Base-by-base conservation (phyloP, 2,888 invertebrate species). In the Hyposoter dolosus region DNA sequence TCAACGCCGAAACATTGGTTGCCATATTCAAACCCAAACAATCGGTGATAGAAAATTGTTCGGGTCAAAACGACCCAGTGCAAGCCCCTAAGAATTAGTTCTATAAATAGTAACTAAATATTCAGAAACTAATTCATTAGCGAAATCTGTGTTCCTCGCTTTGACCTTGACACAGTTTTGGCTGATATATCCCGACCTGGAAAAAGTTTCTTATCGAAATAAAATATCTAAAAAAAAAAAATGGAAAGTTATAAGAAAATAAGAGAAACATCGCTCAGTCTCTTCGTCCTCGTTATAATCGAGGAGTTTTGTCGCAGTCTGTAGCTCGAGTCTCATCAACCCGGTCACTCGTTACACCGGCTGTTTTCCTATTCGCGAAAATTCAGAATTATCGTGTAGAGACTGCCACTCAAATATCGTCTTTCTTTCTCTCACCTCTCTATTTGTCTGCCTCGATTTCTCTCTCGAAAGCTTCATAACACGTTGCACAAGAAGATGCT, bases 251-350 rank as follows among this genome's bases (percentile, higher is more conserved):
- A 23, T 56, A 28, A 23, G 12, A 23, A 56, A 23, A 23, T 23
- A 12, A 28, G 23, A 56, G 12, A 56, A 56, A 56, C 23, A 10
- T 47, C 28, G 7, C 3, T 28, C 6, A 32, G n/a, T 9, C 50
- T 50, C 12, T 56, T 76, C n/a, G n/a, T 68, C 69, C 60, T 76
- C 69, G 69, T 76, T 82, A 76, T 76, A 56, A 23, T 82, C 23
- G 43, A 68, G 63, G 56, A 66, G 10, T 71, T 82, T 82, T 60
- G 56, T 60, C 43, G 15, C 43, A 19, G 50, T 56, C 10, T 10
- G 56, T 56, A 23, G 23, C 56, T 56, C 56, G 12, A 56, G 23
- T 28, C 60, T 60, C 45, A 19, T 40, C 47, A 63, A 23, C 50
- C 28, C 23, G 45, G 45, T 35, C 60, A 68, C n/a, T 69, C 40